Conservation (phyloP, 30 jellyfish, hydroid and myxozoan species). For the Aurelia aurita complex sp. Pacific region DNA sequence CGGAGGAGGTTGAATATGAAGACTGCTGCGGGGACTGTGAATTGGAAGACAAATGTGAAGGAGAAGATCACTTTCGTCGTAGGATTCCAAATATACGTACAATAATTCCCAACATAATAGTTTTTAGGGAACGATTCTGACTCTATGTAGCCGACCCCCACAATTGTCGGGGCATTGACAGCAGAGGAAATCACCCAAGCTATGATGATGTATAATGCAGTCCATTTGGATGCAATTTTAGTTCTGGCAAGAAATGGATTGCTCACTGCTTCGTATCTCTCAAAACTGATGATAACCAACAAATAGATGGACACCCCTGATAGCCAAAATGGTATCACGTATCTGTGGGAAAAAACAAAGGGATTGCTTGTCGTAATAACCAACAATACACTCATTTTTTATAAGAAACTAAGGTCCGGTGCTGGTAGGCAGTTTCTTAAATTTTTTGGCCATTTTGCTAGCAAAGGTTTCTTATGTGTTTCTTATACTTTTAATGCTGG, state of each 20-base stretch:
- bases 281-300: slow-evolving; percentile 64
- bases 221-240: not conserved
- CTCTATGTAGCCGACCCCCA: slow-evolving; percentile 35
- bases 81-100: slow-evolving; percentile 22
- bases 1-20: slow-evolving; percentile 20
- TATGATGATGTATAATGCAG: not conserved
- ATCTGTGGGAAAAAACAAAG: too few relatives aligned
- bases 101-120: slow-evolving; percentile 48
- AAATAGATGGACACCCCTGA: slow-evolving; percentile 51
- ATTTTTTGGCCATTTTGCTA: too few relatives aligned
- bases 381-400: too few relatives aligned
- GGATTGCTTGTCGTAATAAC: too few relatives aligned
- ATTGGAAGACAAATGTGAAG: slow-evolving; percentile 18
- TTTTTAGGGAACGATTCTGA: not conserved
- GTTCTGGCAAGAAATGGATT: slow-evolving; percentile 36
- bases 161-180: slow-evolving; percentile 43
- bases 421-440: too few relatives aligned
- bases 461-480: too few relatives aligned
- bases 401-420: too few relatives aligned
- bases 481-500: too few relatives aligned
- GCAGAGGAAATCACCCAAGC: slow-evolving; percentile 30
- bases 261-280: slow-evolving; percentile 55
- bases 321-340: slow-evolving; percentile 49
- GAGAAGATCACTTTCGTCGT: slow-evolving; percentile 8
- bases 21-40: slow-evolving; percentile 34